phyloP scores from a whole-genome alignment of 2,797 vertebrate species.

The Hyperoplus immaculatus region DNA sequence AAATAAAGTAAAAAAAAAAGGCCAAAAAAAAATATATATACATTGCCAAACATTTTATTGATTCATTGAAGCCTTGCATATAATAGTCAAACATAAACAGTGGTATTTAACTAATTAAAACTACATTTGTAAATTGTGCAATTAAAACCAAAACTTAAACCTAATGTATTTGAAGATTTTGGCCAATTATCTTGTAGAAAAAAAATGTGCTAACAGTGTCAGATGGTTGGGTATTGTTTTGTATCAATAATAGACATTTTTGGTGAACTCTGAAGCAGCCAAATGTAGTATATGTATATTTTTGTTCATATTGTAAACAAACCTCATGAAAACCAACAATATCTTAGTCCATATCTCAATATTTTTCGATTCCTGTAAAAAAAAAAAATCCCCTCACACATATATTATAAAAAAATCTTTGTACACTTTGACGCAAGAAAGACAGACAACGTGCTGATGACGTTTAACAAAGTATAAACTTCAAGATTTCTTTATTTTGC shows the following conservation, averaged over 20 bases:
- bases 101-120: not conserved
- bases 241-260: not conserved
- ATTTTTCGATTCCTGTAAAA: too few relatives aligned
- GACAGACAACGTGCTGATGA: constrained; percentile 28
- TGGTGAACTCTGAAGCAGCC: not conserved
- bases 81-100: not conserved
- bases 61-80: not conserved
- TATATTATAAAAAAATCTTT: not conserved
- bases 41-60: not conserved
- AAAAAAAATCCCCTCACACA: too few relatives aligned
- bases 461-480: constrained; percentile 32
- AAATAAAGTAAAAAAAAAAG: too few relatives aligned
- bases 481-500: constrained; percentile 59
- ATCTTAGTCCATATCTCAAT: too few relatives aligned
- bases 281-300: not conserved
- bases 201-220: not conserved
- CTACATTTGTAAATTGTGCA: too few relatives aligned
- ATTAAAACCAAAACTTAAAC: not conserved
- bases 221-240: not conserved
- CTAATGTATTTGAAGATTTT: not conserved
- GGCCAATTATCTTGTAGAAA: not conserved
- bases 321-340: too few relatives aligned
- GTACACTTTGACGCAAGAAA: constrained; percentile 29
- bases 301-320: too few relatives aligned
- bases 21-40: too few relatives aligned